A percentile compares a stretch with the other conserved stretches of the same genome.
These are phyloP conservation scores for Megalurothrips usitatus DNA, from an alignment of 2,888 invertebrate genomes.

Conservation along the genomic window DNA sequence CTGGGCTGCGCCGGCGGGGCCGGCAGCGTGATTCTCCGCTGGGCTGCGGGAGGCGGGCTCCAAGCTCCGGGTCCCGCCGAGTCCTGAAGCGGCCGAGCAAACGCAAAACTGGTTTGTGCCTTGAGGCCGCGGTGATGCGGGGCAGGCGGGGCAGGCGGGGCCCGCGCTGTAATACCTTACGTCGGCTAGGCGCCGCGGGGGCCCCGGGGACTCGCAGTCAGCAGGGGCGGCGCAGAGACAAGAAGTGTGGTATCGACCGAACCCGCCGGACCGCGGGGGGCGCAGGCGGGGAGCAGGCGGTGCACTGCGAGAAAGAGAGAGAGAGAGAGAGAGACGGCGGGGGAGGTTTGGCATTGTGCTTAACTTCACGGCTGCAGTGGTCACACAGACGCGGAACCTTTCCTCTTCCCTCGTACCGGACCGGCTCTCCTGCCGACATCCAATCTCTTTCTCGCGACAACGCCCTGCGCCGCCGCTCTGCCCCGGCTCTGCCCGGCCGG, in stretches of 20 bases:
- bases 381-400: neutral
- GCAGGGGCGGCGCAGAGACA: neutral
- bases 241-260: neutral
- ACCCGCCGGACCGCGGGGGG: neutral
- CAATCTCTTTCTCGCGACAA: neutral
- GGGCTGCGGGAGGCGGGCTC: neutral
- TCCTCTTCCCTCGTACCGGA: neutral
- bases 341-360: too few species aligned
- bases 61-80: neutral
- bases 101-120: constrained; percentile 1
- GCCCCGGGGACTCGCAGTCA: neutral
- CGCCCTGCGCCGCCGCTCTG: constrained; percentile 1
- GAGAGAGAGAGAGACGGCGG: neutral
- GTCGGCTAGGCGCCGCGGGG: neutral
- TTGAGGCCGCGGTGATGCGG: neutral
- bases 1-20: too few species aligned
- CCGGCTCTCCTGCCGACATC: neutral
- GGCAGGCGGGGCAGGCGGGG: too few species aligned
- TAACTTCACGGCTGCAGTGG: neutral
- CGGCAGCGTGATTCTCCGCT: too few species aligned
- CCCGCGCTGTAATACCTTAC: neutral
- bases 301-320: neutral
- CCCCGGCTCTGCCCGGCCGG: neutral
- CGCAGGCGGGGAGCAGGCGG: neutral
- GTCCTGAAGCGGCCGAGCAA: neutral